A percentile compares a stretch with the other conserved stretches of the same genome.
These are phyloP conservation scores for Deilephila elpenor DNA, from an alignment of 2,888 invertebrate species.

Conservation along the genomic window DNA sequence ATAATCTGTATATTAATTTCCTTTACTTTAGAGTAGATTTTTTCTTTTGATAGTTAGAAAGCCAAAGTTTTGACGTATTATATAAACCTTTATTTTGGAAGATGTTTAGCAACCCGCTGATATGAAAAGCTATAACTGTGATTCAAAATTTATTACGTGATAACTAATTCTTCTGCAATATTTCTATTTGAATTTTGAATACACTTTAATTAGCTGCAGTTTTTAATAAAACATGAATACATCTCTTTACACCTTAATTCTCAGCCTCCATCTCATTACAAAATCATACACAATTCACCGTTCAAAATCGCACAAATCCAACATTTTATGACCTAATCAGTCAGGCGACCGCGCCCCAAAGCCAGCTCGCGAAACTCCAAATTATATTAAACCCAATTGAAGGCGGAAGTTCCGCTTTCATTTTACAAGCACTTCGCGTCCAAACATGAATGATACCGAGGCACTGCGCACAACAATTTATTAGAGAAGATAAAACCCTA, in stretches of 20 bases:
- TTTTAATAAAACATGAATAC: neutral
- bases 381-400: slow-evolving; percentile 21
- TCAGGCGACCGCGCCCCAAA: neutral
- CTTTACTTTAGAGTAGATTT: slow-evolving; percentile 33
- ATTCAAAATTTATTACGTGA: too few species aligned
- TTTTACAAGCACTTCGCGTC: slow-evolving; percentile 14
- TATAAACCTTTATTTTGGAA: neutral
- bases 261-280: neutral
- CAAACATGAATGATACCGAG: slow-evolving; percentile 22
- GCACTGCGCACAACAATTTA: slow-evolving; percentile 17
- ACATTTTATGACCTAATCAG: slow-evolving; percentile 19
- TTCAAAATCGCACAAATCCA: neutral
- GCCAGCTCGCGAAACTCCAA: neutral
- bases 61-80: neutral
- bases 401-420: slow-evolving; percentile 7
- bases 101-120: neutral
- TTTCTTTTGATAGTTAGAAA: neutral
- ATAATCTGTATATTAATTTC: slow-evolving; percentile 60
- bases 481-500: slow-evolving; percentile 13
- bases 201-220: too few species aligned
- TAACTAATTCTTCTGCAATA: too few species aligned
- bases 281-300: neutral
- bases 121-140: too few species aligned
- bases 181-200: too few species aligned
- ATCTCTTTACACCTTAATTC: neutral